These are phyloP conservation scores for Noctua janthina DNA, from an alignment of 2,888 invertebrate genomes.

Conservation along the genomic window DNA sequence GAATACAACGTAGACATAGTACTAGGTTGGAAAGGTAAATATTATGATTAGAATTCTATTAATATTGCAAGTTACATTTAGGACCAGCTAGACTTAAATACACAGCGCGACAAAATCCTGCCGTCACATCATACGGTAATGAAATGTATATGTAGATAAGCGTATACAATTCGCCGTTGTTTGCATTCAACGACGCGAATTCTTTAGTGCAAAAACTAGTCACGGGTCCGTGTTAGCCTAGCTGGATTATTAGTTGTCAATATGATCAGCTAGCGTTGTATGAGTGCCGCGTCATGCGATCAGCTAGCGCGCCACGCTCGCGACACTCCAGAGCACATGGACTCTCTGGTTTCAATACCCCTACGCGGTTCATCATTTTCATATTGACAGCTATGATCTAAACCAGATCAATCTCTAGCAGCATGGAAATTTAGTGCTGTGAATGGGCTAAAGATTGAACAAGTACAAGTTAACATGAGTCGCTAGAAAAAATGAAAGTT, in stretches of 20 bases:
- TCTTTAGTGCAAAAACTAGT: not conserved
- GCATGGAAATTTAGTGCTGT: not conserved
- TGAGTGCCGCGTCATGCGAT: constrained; percentile 77
- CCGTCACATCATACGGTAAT: not conserved
- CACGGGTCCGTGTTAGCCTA: not conserved
- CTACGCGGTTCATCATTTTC: constrained; percentile 88
- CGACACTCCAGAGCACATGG: constrained; percentile 84
- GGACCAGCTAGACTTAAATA: not conserved
- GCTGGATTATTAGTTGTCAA: constrained; percentile 5
- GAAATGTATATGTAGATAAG: no score
- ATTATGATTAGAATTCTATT: not conserved
- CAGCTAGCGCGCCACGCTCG: constrained; percentile 70
- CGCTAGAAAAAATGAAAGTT: not conserved
- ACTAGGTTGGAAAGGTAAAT: not conserved
- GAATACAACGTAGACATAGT: not conserved
- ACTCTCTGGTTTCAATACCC: constrained; percentile 88
- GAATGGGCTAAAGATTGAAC: not conserved
- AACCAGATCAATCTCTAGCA: not conserved
- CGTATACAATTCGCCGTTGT: not conserved
- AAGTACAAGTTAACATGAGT: not conserved
- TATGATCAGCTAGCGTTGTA: constrained; percentile 83
- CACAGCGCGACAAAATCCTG: not conserved
- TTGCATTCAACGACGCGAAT: not conserved
- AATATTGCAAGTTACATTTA: not conserved
- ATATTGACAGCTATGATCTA: constrained; percentile 9